Conservation (phyloP, 2,797 vertebrate species). For the Brachymystax lenok region DNA sequence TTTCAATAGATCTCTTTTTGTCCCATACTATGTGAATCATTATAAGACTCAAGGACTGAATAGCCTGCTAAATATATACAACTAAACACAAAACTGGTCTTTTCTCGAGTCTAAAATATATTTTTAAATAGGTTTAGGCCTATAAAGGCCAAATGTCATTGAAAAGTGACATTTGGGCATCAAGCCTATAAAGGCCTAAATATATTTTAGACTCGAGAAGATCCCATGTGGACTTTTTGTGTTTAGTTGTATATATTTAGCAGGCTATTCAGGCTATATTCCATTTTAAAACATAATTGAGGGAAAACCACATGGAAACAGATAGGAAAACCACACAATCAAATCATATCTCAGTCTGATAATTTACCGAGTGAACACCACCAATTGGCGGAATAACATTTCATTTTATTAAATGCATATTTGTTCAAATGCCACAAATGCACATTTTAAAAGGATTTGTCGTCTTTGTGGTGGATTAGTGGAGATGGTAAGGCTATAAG, state of each 20-base stretch:
- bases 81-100: neutral
- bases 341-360: constrained; percentile 46
- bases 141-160: neutral
- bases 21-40: neutral
- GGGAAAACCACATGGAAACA: constrained; percentile 49
- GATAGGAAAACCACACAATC: constrained; percentile 45
- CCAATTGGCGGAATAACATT: neutral
- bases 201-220: too few species aligned
- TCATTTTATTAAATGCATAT: constrained; percentile 51
- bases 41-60: neutral
- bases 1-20: neutral
- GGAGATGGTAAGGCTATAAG: neutral
- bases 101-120: neutral
- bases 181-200: too few species aligned
- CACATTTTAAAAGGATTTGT: neutral
- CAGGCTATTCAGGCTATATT: neutral
- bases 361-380: constrained; percentile 35
- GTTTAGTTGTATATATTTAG: too few species aligned
- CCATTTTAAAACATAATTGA: neutral
- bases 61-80: neutral
- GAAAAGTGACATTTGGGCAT: too few species aligned
- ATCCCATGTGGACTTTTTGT: too few species aligned
- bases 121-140: neutral
- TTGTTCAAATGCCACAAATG: constrained; percentile 45
- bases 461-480: constrained; percentile 30